Evolutionary conservation across 1,140 invertebrate species (phyloP), one percentile per base, ranked within the genome.

Genomic region (Macrosteles quadrilineatus): DNA sequence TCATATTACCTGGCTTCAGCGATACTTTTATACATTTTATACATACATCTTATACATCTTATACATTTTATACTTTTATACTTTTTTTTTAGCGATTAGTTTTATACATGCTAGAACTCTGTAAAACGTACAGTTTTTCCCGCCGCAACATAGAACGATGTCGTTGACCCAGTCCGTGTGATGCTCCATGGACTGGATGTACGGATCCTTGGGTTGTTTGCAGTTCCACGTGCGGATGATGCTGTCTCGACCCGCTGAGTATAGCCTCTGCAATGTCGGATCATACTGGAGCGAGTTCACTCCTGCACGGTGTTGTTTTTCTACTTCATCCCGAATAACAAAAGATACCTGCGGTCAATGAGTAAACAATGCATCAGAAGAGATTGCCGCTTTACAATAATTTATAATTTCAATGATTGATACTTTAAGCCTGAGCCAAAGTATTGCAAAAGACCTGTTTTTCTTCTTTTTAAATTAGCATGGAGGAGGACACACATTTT

Each of bases 161-260:
- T 99, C 98, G 83, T 99, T 99, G 14, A 99, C 96, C 98, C 98
- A 99, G 82, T 99, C 98, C 19, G 97, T 99, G 78, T 99, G 98
- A 83, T 99, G 97, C 78, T 96, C 93, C 92, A 96, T 93, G 1
- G 96, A 97, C 76, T 97, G 94, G 45, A 96, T 87, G 80, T 97
- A 99, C 53, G 91, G 89, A 75, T 97, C 93, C 74, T 83, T 85
- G 23, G 88, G 88, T 78, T 74, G 53, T 70, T 79, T 80, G 67
- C 80, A 80, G 70, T 98, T 95, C 95, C 97, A 99, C 79, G 98
- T 97, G 67, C 98, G 86, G 76, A 99, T 98, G 73, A 99, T 98
- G 50, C 96, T 96, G 84, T 99, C 98, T 72, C 97, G 85, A n/a
- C 97, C 97, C 70, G 97, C 98, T 0, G 97, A 97, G 83, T 98